phyloP scores from a whole-genome alignment of 92 coral and sea anemone genomes.

The Phenganax stokvisi region DNA sequence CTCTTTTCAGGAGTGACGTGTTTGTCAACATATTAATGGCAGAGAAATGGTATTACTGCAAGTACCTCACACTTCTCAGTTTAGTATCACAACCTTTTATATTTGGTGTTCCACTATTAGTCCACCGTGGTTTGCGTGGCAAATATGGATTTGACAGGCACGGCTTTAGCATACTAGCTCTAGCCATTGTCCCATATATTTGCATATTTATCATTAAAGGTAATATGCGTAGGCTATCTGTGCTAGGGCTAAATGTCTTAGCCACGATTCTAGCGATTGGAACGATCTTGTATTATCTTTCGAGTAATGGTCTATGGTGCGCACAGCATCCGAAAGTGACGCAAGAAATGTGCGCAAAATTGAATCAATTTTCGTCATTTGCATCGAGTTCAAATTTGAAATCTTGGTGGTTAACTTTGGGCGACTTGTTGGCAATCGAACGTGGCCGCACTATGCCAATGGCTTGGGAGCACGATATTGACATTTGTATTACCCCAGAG shows the following conservation, averaged over 20 bases:
- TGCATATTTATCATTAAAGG: background rate
- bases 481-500: conserved; percentile 47
- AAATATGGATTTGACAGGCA: conserved; percentile 42
- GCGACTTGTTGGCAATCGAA: conserved; percentile 60
- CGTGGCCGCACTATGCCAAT: conserved; percentile 55
- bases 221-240: conserved; percentile 11
- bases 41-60: too few relatives aligned
- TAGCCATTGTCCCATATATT: conserved; percentile 41
- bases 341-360: conserved; percentile 50
- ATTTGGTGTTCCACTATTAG: conserved; percentile 27
- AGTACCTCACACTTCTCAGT: too few relatives aligned
- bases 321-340: conserved; percentile 49
- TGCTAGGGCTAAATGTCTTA: background rate
- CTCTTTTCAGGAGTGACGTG: too few relatives aligned
- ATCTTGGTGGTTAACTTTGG: conserved; percentile 58
- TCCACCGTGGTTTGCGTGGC: conserved; percentile 55
- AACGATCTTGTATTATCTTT: conserved; percentile 47
- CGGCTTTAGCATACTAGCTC: conserved; percentile 36
- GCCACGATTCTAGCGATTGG: conserved; percentile 37
- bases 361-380: conserved; percentile 46
- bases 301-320: conserved; percentile 59
- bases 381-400: conserved; percentile 42
- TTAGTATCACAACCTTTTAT: background rate
- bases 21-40: too few relatives aligned
- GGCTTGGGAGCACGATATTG: conserved; percentile 57